Evolutionary conservation across 1,140 invertebrate genomes (phyloP).

Genomic region (Caerostris darwini): DNA sequence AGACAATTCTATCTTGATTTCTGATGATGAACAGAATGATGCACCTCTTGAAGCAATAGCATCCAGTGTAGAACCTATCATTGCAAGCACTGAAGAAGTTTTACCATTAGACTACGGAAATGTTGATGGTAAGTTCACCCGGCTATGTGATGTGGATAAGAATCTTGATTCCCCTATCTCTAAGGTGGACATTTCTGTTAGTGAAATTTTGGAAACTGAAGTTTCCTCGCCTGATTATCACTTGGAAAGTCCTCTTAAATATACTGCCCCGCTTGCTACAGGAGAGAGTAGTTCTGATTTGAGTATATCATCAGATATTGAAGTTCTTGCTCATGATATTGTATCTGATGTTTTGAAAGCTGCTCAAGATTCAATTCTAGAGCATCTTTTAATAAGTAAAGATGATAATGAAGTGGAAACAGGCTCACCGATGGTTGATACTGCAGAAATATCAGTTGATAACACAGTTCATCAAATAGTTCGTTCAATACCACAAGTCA

Average conservation of each 20-base stretch:
- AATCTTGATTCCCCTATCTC: slow-evolving; percentile 47
- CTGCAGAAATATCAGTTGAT: background rate
- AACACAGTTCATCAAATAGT: background rate
- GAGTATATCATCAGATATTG: slow-evolving; percentile 64
- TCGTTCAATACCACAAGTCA: background rate
- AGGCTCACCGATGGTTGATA: background rate
- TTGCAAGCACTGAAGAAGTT: background rate
- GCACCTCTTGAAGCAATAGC: background rate
- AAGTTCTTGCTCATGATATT: slow-evolving; percentile 67
- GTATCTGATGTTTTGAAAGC: slow-evolving; percentile 68
- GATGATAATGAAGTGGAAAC: background rate
- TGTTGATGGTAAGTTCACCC: slow-evolving; percentile 54
- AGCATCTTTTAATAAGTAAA: background rate
- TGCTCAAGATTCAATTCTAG: slow-evolving; percentile 45
- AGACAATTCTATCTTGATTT: background rate
- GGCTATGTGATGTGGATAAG: slow-evolving; percentile 49
- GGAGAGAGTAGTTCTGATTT: slow-evolving; percentile 72
- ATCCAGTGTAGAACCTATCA: no score
- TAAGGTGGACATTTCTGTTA: slow-evolving; percentile 32
- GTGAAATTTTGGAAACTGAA: slow-evolving; percentile 34
- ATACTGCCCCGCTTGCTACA: slow-evolving; percentile 57
- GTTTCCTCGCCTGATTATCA: background rate
- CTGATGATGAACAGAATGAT: slow-evolving; percentile 25
- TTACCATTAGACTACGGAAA: background rate
- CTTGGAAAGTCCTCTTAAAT: background rate